Conservation (phyloP, 2,888 invertebrate species). For the Parnassius glacialis region DNA sequence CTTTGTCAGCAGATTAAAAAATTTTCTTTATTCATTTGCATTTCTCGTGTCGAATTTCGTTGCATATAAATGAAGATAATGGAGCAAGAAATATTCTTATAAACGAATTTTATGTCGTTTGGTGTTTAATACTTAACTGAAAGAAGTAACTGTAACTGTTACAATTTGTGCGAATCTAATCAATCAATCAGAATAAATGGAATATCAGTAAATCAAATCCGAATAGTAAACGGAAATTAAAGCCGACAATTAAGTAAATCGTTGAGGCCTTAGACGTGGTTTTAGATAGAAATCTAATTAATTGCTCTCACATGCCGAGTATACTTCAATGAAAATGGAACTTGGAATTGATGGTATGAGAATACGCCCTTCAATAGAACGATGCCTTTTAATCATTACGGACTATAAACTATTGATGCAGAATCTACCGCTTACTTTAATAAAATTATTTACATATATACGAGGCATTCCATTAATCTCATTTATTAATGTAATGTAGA, state of each 20-base stretch:
- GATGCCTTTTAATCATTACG: slow-evolving; percentile 18
- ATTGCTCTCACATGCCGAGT: slow-evolving; percentile 23
- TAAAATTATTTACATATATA: too few relatives aligned
- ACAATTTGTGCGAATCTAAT: background rate
- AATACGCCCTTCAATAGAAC: slow-evolving; percentile 19
- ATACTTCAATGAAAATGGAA: slow-evolving; percentile 16
- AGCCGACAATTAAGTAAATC: slow-evolving; percentile 18
- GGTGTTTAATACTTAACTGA: background rate
- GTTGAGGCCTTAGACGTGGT: slow-evolving; percentile 13
- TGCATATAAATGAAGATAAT: too few relatives aligned
- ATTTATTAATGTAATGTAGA: too few relatives aligned
- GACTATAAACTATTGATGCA: slow-evolving; percentile 11
- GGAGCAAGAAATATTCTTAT: too few relatives aligned
- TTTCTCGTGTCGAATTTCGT: too few relatives aligned
- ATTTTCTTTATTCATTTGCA: too few relatives aligned
- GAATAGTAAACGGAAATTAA: slow-evolving; percentile 9
- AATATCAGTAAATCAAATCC: slow-evolving; percentile 17
- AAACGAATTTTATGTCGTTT: too few relatives aligned
- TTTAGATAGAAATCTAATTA: slow-evolving; percentile 25
- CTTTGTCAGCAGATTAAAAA: too few relatives aligned
- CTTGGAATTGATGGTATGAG: slow-evolving; percentile 19
- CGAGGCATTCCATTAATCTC: too few relatives aligned
- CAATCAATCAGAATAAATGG: background rate
- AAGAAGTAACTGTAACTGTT: background rate
- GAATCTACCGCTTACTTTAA: background rate